These are phyloP conservation scores for Pristionchus japonicus DNA, from an alignment of 2,888 invertebrate species.

Conservation along the genomic window DNA sequence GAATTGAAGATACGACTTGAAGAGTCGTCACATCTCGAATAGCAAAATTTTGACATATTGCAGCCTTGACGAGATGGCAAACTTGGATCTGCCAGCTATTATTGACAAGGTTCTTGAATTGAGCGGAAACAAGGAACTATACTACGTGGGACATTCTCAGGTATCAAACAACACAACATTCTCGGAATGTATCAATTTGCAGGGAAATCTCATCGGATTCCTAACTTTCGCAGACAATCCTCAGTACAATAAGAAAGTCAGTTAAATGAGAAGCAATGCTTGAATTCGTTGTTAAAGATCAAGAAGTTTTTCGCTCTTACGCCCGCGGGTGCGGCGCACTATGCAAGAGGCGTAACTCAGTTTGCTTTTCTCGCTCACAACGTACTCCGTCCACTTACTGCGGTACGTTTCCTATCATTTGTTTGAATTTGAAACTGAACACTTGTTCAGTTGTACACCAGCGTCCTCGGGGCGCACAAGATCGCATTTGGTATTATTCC, in stretches of 20 bases:
- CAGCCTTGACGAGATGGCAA: background rate
- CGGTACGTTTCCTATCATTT: too few relatives aligned
- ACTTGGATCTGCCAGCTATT: background rate
- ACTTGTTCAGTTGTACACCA: too few relatives aligned
- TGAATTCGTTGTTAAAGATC: background rate
- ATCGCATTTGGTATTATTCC: too few relatives aligned
- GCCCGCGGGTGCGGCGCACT: background rate
- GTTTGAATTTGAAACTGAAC: too few relatives aligned
- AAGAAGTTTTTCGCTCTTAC: background rate
- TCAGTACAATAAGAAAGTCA: background rate
- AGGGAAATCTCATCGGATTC: background rate
- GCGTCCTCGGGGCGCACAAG: too few relatives aligned
- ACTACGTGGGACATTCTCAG: conserved; percentile 11
- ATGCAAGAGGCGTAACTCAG: too few relatives aligned
- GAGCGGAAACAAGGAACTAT: background rate
- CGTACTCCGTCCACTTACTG: too few relatives aligned
- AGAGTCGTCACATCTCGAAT: too few relatives aligned
- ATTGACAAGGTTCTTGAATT: background rate
- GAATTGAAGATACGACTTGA: too few relatives aligned
- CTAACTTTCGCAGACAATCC: background rate
- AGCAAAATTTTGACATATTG: background rate
- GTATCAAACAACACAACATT: background rate
- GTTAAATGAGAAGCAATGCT: too few relatives aligned
- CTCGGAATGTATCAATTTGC: too few relatives aligned
- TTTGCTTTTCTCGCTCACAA: too few relatives aligned